These are phyloP conservation scores for Antidorcas marsupialis DNA, from an alignment of 2,113 vertebrate species.

Conservation along the genomic window DNA sequence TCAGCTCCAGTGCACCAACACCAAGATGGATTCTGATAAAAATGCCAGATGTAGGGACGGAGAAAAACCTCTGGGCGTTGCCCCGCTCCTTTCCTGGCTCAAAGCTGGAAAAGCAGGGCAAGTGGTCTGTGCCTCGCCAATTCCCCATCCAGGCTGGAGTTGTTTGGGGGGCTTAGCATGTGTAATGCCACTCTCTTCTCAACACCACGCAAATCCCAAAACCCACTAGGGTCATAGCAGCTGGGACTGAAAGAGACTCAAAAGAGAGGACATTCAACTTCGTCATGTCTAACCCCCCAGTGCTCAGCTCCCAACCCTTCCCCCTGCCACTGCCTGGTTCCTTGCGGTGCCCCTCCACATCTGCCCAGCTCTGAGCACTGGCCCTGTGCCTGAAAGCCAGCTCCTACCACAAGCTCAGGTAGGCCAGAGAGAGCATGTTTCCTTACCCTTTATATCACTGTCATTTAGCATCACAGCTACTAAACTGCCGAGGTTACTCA, in stretches of 20 bases:
- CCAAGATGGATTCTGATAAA: not conserved
- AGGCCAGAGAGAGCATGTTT: not conserved
- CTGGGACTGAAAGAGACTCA: not conserved
- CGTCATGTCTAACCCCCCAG: accelerated
- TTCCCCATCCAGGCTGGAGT: not conserved
- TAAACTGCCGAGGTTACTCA: not conserved
- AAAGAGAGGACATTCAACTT: not conserved
- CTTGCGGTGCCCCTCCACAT: not conserved
- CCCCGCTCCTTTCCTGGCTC: not conserved
- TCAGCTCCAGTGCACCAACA: not conserved
- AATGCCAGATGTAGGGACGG: not conserved
- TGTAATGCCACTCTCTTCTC: not conserved
- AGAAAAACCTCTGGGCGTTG: not conserved
- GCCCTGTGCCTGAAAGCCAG: not conserved
- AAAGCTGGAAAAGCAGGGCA: not conserved
- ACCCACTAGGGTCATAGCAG: not conserved
- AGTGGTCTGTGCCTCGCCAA: not conserved
- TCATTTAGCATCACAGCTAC: not conserved
- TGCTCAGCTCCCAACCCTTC: not conserved
- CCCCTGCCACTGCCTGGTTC: not conserved
- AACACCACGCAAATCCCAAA: not conserved
- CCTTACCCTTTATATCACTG: not conserved
- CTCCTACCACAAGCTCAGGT: not conserved
- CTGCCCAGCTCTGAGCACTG: not conserved
- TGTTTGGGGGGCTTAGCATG: not conserved